Base-by-base conservation (phyloP, 1,140 invertebrate species). In the Hyphantria cunea region DNA sequence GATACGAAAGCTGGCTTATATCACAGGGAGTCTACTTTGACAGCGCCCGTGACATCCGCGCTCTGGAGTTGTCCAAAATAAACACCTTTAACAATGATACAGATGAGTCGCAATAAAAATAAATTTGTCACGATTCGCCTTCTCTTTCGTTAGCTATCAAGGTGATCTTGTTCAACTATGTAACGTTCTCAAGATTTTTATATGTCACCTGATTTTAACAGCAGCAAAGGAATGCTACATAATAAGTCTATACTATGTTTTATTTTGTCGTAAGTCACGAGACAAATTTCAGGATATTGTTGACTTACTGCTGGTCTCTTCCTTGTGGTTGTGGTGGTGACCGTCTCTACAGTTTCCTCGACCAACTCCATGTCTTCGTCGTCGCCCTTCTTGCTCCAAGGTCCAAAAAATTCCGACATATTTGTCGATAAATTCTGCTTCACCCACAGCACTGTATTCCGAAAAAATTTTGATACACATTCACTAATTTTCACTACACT, bases 351-450 rank as follows among this genome's bases (percentile, higher is more conserved):
- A 45, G 82, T 80, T 13, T 78, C 82, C 61, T 89, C 84, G 52
- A 85, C 86, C 52, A 75, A 78, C 53, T 74, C 51, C 5, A 77
- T 77, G 12, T 55, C 74, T 37, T 72, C 75, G 7, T 74, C 80
- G 13, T 63, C 68, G 4, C 65, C 42, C n/a, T 78, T 66, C 53
- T 71, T 60, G 68, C 68, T 81, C 87, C 87, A 90, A 59, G 75
- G 67, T 71, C 86, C 87, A 50, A 78, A 90, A 64, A 87, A 84
- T 66, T 90, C 87, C 82, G 87, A 86, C 85, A 88, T 89, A 13
- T 68, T 79, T 58, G 25, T 47, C 42, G 14, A 61, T 58, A 60
- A 45, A 72, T 72, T 65, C 66, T 74, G 37, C 64, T 45, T 41
- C 74, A 74, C 70, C 66, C 77, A 83, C 74, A 61, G 47, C 75